Base-by-base conservation (phyloP, 2,797 vertebrate genomes). In the Periophthalmus magnuspinnatus region DNA sequence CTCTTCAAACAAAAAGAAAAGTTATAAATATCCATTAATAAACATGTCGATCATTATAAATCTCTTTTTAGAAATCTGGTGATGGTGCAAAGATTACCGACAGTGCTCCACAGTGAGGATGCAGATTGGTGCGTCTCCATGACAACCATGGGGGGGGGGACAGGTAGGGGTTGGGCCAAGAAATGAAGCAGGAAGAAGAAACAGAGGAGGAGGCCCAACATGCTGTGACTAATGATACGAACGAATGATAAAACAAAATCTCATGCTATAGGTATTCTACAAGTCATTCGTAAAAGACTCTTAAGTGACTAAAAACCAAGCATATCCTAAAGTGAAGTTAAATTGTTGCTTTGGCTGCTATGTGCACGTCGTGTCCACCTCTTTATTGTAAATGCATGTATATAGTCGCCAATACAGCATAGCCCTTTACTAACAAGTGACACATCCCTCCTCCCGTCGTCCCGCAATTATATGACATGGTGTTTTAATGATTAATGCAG, bases 11-110 rank as follows among this genome's bases (percentile, higher is more conserved):
- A 88, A 79, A 90, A 89, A 81, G 90, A 89, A 89, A 85, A 86
- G 85, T 83, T 90, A 87, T 86, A 92, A 93, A 93, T 84, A 86
- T 86, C 85, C 83, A 80, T 88, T 91, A 87, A 84, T 92, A 90
- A 92, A 93, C 88, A 87, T 87, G 84, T 90, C 86, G 74, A 72
- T 90, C 84, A 82, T 90, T 90, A 91, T 86, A 92, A 92, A 91
- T 89, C 78, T 87, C 75, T 77, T 83, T 85, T 88, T 85, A 89
- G 76, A 91, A 91, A 92, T 83, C 90, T 76, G 41, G 83, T 89
- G 84, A 88, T 82, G 88, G 82, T 90, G 88, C 91, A 90, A 89
- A 89, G 86, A 89, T 86, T 82, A 86, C 84, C 87, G 88, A 88
- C 71, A 70, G 83, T 85, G 88, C 83, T 86, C 84, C 77, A 86